phyloP scores from a whole-genome alignment of 2,888 invertebrate genomes.

The Microchrysa polita region DNA sequence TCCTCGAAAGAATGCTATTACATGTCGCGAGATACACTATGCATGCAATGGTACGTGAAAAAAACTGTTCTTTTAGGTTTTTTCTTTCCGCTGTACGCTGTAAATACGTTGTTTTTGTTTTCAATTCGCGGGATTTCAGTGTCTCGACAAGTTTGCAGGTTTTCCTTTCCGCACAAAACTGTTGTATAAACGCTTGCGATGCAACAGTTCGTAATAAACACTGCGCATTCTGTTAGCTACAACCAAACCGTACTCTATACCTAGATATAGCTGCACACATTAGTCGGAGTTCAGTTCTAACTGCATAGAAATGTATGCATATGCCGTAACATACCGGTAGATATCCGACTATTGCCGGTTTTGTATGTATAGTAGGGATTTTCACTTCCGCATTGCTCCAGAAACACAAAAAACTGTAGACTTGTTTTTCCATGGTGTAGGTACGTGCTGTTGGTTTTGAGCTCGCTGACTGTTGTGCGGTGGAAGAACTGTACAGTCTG shows the following conservation, averaged over 20 bases:
- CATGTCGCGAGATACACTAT: neutral
- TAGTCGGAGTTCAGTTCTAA: too few species aligned
- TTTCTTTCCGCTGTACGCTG: too few species aligned
- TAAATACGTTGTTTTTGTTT: neutral
- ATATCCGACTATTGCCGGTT: neutral
- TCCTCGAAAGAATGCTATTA: neutral
- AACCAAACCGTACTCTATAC: too few species aligned
- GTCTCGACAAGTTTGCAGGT: neutral
- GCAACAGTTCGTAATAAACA: too few species aligned
- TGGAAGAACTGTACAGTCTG: too few species aligned
- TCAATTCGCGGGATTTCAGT: neutral
- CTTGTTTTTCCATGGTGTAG: neutral
- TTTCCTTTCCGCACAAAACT: neutral
- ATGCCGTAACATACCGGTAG: neutral
- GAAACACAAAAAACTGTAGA: constrained; percentile 56
- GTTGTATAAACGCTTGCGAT: too few species aligned
- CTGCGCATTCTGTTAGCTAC: too few species aligned
- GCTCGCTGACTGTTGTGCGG: too few species aligned
- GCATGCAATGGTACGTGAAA: neutral
- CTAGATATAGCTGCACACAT: too few species aligned
- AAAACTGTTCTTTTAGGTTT: neutral
- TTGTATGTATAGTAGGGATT: neutral
- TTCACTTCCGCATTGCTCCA: constrained; percentile 66
- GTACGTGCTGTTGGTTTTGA: too few species aligned
- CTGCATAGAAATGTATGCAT: too few species aligned